Percentiles rank a stretch among this genome's conserved stretches.
Conservation (phyloP, 2,797 vertebrate species). For the Sebastes cheni region DNA sequence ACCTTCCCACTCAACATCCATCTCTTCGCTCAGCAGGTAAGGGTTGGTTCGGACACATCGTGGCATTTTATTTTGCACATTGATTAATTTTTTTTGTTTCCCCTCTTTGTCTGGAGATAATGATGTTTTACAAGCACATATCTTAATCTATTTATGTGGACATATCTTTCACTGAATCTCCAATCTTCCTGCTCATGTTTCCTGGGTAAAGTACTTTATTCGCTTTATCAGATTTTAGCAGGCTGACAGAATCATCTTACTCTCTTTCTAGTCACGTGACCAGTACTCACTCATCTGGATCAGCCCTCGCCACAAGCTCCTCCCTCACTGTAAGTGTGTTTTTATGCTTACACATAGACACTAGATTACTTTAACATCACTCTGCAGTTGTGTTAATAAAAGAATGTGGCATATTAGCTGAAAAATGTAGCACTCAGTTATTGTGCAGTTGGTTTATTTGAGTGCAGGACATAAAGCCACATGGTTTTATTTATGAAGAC, state of each 20-base stretch:
- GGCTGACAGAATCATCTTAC: slow-evolving; percentile 23
- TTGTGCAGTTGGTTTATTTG: not conserved
- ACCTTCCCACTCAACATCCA: slow-evolving; percentile 83
- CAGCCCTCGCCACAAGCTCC: slow-evolving; percentile 80
- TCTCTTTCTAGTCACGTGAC: slow-evolving; percentile 85
- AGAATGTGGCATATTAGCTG: not conserved
- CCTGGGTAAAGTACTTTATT: not conserved
- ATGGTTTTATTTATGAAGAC: not conserved
- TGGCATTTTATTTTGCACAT: not conserved
- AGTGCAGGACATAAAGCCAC: not conserved
- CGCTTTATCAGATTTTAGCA: slow-evolving; percentile 2
- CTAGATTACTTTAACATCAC: not conserved
- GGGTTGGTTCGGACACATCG: not conserved
- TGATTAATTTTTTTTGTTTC: not conserved
- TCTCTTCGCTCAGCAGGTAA: slow-evolving; percentile 92
- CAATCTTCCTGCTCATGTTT: not conserved
- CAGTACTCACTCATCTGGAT: slow-evolving; percentile 84
- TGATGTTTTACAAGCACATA: slow-evolving; percentile 57
- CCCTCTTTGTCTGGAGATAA: slow-evolving; percentile 39
- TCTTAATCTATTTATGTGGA: slow-evolving; percentile 57
- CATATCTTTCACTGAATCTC: slow-evolving; percentile 50
- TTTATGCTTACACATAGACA: not conserved
- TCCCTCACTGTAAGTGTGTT: slow-evolving; percentile 86
- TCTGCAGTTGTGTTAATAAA: not conserved
- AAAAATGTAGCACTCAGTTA: not conserved